Evolutionary conservation across 2,888 invertebrate genomes (phyloP).

Genomic region (Elmis aenea): DNA sequence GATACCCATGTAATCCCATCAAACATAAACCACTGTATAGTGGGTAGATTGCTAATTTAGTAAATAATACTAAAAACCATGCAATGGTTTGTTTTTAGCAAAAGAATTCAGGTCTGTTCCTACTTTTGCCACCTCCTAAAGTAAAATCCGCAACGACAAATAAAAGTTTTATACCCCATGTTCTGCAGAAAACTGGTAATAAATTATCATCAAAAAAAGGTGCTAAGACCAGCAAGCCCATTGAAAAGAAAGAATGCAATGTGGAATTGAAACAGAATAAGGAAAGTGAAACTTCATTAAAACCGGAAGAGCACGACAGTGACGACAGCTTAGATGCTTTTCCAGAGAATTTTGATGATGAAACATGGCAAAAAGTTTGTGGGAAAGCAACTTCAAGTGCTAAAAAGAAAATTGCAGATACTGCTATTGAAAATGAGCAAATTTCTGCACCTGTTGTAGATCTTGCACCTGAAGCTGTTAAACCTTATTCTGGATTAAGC

Average conservation of each 20-base stretch:
- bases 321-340: constrained; percentile 52
- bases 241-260: constrained; percentile 37
- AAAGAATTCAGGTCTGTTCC: no score
- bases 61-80: no score
- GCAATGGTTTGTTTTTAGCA: no score
- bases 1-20: no score
- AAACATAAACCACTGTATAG: no score
- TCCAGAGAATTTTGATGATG: constrained; percentile 44
- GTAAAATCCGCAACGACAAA: constrained; percentile 40
- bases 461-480: constrained; percentile 46
- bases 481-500: constrained; percentile 48
- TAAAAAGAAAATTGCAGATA: constrained; percentile 38
- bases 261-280: constrained; percentile 16
- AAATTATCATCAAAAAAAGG: no score
- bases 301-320: constrained; percentile 1
- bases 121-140: constrained; percentile 66
- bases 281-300: no score
- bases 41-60: no score
- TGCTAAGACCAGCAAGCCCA: constrained; percentile 30
- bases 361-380: constrained; percentile 49
- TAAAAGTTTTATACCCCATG: constrained; percentile 47
- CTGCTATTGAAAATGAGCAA: no score
- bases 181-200: constrained; percentile 45
- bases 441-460: constrained; percentile 42
- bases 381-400: constrained; percentile 18